These are phyloP conservation scores for Allolobophora icterica DNA, from an alignment of 2,888 invertebrate genomes.

Conservation along the genomic window DNA sequence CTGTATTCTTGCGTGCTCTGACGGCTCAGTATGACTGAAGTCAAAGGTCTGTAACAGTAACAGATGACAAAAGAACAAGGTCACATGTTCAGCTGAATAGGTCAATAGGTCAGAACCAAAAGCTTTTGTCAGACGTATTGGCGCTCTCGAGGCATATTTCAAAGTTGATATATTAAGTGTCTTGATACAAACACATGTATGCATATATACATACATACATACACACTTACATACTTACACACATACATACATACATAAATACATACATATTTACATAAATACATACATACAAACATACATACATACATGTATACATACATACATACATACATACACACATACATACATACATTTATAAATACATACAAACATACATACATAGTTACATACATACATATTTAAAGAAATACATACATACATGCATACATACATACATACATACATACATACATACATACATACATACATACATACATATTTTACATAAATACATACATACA, in stretches of 20 bases:
- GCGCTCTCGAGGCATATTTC: neutral
- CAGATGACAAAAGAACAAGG: neutral
- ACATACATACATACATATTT: neutral
- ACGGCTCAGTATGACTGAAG: constrained; percentile 53
- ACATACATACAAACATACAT: neutral
- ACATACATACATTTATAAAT: neutral
- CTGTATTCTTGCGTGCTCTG: constrained; percentile 65
- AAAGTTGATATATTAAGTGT: neutral
- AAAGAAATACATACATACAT: neutral
- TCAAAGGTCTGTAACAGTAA: constrained; percentile 24
- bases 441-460: neutral
- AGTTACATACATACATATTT: too few relatives aligned
- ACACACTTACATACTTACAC: neutral
- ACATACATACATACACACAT: neutral
- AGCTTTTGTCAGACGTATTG: neutral
- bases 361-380: neutral
- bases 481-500: constrained; percentile 1
- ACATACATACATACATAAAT: constrained; percentile 21
- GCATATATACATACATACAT: neutral
- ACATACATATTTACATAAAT: too few relatives aligned
- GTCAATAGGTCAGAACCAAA: neutral
- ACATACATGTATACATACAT: constrained; percentile 1
- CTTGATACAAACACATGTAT: neutral
- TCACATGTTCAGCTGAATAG: neutral
- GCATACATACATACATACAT: neutral